Base-by-base conservation (phyloP, 1,140 invertebrate genomes). In the Drosophila trapezifrons region DNA sequence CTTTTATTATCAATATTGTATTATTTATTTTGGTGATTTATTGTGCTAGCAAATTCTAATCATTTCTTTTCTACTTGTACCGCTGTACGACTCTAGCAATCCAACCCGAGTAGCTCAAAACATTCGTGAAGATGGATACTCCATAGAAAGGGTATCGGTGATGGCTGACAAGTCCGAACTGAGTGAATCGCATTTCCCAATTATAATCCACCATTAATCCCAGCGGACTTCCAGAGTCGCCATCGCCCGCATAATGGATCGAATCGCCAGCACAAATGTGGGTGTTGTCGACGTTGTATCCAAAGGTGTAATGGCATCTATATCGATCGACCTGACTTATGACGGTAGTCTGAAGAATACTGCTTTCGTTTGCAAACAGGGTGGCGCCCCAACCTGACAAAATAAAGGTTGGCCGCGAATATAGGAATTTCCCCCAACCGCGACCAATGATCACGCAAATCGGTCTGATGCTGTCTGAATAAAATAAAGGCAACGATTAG, bases 101-200 rank as follows among this genome's bases (percentile, higher is more conserved):
- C 59, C 49, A 63, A 29, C 10, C 3, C 0, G 35, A 9, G 17
- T 40, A 63, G 8, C 32, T 18, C 9, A 62, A 29, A 12, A 55
- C 17, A 55, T 62, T 62, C 6, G 59, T 62, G 12, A 55, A 54
- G 10, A 55, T 47, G 2, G 47, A 2, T 4, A 62, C 59, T 10
- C 59, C 59, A 5, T n/a, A 7, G 13, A 20, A 62, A 1, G 32
- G 47, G 0, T 13, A 2, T 13, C 25, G 25, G 0, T 17, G n/a
- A 29, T 63, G 59, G 49, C 59, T 63, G 0, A 63, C 59, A 1
- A 62, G 54, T 18, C 59, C 59, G 13, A 62, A 62, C 7, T 62
- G 59, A 54, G n/a, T 9, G 17, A 40, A 62, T 9, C 17, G 17
- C 12, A 3, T 37, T 2, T 4, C 1, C 0, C 8, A 2, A 3